Base-by-base conservation (phyloP, 2,113 vertebrate genomes). In the Irena cyanogastra region DNA sequence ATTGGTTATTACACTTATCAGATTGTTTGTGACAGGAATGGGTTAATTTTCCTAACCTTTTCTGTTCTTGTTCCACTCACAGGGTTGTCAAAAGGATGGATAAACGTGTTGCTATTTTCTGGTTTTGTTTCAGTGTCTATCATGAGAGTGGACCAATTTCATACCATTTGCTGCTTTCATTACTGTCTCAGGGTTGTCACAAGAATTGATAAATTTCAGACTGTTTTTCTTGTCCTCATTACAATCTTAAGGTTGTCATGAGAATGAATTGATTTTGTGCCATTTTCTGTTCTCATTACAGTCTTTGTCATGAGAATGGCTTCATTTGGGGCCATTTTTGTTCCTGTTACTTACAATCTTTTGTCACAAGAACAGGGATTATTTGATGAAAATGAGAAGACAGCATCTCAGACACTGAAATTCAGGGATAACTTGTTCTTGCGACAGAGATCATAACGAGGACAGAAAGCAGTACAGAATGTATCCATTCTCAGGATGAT, bases 181-280 rank as follows among this genome's bases (percentile, higher is more conserved):
- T 95, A 97, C 97, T 97, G 97, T 97, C 97, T 97, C 96, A 96
- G 97, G 97, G 97, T 98, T 98, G 98, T 98, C 98, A 98, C 87
- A 97, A 97, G 96, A 98, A 98, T 95, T 98, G 98, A 98, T 97
- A 97, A 96, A 98, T 98, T 98, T 98, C 97, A 98, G 97, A 95
- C 97, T 98, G 97, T 97, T 98, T 98, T 98, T 98, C 97, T 97
- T 97, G 97, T 98, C 97, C 97, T 98, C 97, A 97, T 98, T 98
- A 98, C 96, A 97, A 97, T 97, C 97, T 98, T 97, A 97, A 97
- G 96, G 96, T 97, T 98, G 97, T 98, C 97, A 95, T 97, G 97
- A 97, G 97, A 97, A 97, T 97, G 96, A 97, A 97, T 97, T 96
- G 97, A 98, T 97, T 97, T 97, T 97, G 95, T 97, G 97, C 96